Percentiles rank a stretch among this genome's conserved stretches.
phyloP scores from a whole-genome alignment of 2,888 invertebrate genomes.

The Branchipolynoe longqiensis region DNA sequence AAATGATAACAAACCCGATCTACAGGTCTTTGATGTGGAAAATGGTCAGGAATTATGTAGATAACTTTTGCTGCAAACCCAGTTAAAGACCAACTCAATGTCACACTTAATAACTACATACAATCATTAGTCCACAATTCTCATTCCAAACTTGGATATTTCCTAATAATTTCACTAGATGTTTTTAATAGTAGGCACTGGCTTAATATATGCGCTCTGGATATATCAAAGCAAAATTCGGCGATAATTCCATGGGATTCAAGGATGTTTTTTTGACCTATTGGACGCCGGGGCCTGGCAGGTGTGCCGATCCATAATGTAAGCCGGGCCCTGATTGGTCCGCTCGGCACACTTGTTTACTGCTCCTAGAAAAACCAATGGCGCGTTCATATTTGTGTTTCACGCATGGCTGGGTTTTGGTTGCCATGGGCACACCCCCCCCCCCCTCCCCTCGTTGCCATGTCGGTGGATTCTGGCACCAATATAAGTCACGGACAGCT shows the following conservation, averaged over 20 bases:
- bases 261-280: too few relatives aligned
- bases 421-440: slow-evolving; percentile 25
- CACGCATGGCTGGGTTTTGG: slow-evolving; percentile 29
- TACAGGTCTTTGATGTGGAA: neutral
- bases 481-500: slow-evolving; percentile 27
- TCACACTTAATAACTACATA: too few relatives aligned
- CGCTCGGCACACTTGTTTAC: slow-evolving; percentile 41
- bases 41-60: slow-evolving; percentile 6
- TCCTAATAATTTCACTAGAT: too few relatives aligned
- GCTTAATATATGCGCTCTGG: too few relatives aligned
- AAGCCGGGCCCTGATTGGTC: slow-evolving; percentile 32
- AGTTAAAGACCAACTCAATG: too few relatives aligned
- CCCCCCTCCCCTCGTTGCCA: slow-evolving; percentile 5
- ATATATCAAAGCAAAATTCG: too few relatives aligned
- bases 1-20: slow-evolving; percentile 38
- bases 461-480: slow-evolving; percentile 21
- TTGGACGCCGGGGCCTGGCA: too few relatives aligned
- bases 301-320: slow-evolving; percentile 13
- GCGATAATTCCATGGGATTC: too few relatives aligned
- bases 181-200: too few relatives aligned
- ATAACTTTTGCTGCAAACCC: slow-evolving; percentile 6
- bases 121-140: too few relatives aligned
- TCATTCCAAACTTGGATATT: too few relatives aligned
- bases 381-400: slow-evolving; percentile 57
- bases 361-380: slow-evolving; percentile 47